Base-by-base conservation (phyloP, 2,888 invertebrate species). In the Papilio elwesi region DNA sequence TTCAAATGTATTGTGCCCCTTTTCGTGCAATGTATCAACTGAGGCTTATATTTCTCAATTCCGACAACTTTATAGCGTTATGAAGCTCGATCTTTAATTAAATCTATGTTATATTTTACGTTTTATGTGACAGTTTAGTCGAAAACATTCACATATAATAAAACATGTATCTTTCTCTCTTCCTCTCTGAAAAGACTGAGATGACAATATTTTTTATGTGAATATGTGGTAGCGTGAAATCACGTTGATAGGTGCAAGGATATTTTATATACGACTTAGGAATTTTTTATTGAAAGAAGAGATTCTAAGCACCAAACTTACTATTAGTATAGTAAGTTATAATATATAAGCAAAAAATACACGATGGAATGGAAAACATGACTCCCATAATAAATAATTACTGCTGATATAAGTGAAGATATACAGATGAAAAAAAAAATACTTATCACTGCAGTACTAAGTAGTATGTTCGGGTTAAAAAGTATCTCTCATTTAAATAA, bases 261-360 rank as follows among this genome's bases (percentile, higher is more conserved):
- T 57, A 36, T 68, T 62, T 51, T 52, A 11, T 59, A 36, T 38
- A 13, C 38, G 9, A 43, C 43, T 43, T 36, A n/a, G 36, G 12
- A 26, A 59, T 38, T 59, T 53, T 57, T 13, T 26, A 57, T 8
- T 12, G 8, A 70, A 55, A 15, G 15, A 15, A 57, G 65, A 71
- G 71, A 71, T 66, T 71, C 65, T 53, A 70, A 71, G 62, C 62
- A 57, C n/a, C 36, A 51, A 51, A 65, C 36, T 65, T 51, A 65
- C n/a, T n/a, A n/a, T n/a, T n/a, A n/a, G n/a, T n/a, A n/a, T n/a
- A n/a, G n/a, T n/a, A n/a, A n/a, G 12, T 62, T 55, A 64, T 15
- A 65, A 49, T 43, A 15, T n/a, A 36, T 47, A 36, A 55, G 47
- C 13, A 57, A 15, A 38, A 43, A 48, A 49, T 59, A 43, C 43